These are phyloP conservation scores for Abrostola triplasia DNA, from an alignment of 2,888 invertebrate species.

Conservation along the genomic window DNA sequence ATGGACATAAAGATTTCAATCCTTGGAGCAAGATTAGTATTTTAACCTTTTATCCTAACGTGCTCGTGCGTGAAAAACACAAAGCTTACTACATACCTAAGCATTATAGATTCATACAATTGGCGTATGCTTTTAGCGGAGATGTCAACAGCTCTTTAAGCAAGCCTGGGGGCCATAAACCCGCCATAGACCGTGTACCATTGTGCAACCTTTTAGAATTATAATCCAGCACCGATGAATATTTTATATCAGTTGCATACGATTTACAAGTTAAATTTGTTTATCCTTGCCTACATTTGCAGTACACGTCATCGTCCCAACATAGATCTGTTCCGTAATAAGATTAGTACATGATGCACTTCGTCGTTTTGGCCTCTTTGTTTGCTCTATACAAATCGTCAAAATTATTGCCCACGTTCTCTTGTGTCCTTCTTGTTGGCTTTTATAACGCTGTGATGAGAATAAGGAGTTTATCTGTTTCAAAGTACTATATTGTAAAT, in stretches of 20 bases:
- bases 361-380: conserved; percentile 28
- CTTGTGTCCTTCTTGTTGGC: conserved; percentile 17
- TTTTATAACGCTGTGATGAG: conserved; percentile 21
- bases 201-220: conserved; percentile 47
- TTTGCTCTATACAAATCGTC: conserved; percentile 23
- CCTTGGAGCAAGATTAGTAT: too few relatives aligned
- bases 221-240: conserved; percentile 44
- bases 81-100: conserved; percentile 16
- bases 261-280: conserved; percentile 50
- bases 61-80: neutral
- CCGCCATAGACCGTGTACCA: conserved; percentile 26
- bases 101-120: conserved; percentile 27
- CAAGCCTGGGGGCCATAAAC: conserved; percentile 33
- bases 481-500: neutral
- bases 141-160: conserved; percentile 48
- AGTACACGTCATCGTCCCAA: conserved; percentile 43
- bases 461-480: conserved; percentile 10
- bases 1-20: too few relatives aligned
- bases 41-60: too few relatives aligned
- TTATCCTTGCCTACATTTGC: conserved; percentile 41
- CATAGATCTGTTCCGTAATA: conserved; percentile 48
- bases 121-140: conserved; percentile 48
- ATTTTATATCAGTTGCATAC: conserved; percentile 45
- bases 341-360: conserved; percentile 33
- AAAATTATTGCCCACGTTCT: conserved; percentile 26